phyloP scores from a whole-genome alignment of 2,888 invertebrate species.

The Parnassius mnemosyne region DNA sequence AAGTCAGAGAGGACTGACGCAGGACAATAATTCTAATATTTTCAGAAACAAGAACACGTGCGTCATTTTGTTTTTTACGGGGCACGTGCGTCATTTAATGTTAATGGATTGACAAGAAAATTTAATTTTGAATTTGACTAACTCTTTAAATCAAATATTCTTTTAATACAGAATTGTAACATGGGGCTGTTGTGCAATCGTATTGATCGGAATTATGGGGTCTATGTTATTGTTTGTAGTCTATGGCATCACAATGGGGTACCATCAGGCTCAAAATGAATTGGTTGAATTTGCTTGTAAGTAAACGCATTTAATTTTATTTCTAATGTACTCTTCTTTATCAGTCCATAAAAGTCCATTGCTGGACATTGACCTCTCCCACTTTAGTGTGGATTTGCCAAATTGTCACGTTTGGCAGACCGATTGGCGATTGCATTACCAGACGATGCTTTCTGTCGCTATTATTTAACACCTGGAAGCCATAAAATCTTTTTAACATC shows the following conservation, averaged over 20 bases:
- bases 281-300: slow-evolving; percentile 64
- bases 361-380: no score
- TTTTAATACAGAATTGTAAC: slow-evolving; percentile 52
- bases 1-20: background rate
- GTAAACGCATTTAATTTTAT: slow-evolving; percentile 23
- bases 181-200: slow-evolving; percentile 68
- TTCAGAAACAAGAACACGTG: background rate
- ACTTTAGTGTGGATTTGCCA: no score
- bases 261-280: slow-evolving; percentile 72
- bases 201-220: slow-evolving; percentile 63
- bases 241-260: slow-evolving; percentile 69
- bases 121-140: background rate
- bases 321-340: no score
- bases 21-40: background rate
- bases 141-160: no score
- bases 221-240: slow-evolving; percentile 57
- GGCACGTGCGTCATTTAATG: no score
- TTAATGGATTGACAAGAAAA: background rate
- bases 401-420: no score
- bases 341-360: no score
- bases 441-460: no score
- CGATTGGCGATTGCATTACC: no score
- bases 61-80: no score
- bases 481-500: no score
- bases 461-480: no score